Evolutionary conservation across 2,113 vertebrate species (phyloP).

Genomic region (Ictalurus furcatus): DNA sequence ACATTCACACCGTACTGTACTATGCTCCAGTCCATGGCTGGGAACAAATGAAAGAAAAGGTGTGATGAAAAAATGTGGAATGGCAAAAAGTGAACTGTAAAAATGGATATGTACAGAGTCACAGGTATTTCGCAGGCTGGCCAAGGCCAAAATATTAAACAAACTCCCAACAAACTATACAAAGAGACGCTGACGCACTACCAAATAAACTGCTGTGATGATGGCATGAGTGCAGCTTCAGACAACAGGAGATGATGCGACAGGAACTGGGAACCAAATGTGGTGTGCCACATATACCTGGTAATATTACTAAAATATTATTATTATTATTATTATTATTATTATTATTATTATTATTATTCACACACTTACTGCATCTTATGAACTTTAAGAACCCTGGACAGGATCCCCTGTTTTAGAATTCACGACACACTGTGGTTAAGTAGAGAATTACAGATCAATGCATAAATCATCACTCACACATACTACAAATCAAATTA

Average conservation of each 20-base stretch:
- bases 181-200: not conserved
- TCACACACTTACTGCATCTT: no score
- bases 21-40: not conserved
- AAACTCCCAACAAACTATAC: not conserved
- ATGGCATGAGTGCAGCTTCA: no score
- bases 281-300: no score
- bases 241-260: no score
- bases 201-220: not conserved
- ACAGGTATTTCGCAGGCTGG: not conserved
- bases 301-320: no score
- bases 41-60: not conserved
- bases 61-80: not conserved
- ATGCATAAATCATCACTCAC: not conserved
- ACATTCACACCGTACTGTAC: not conserved
- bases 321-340: no score
- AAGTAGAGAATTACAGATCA: not conserved
- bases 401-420: not conserved
- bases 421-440: not conserved
- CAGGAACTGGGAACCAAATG: no score
- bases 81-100: not conserved
- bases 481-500: not conserved
- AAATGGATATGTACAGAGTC: not conserved
- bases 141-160: not conserved
- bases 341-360: no score
- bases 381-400: no score